Conservation (phyloP, 2,113 vertebrate species). For the Empidonax traillii region DNA sequence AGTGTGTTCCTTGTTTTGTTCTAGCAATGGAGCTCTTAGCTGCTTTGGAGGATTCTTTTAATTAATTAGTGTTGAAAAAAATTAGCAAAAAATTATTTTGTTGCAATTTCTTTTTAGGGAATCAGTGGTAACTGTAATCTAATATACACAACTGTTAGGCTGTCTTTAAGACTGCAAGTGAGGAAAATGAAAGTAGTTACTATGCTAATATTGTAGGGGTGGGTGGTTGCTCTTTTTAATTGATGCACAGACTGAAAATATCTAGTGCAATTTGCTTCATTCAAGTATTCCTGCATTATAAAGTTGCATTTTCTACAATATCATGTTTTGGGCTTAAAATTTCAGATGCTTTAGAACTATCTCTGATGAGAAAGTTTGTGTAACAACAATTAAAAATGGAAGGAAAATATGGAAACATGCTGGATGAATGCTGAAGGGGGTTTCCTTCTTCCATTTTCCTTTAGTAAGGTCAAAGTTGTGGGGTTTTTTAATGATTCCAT, state of each 20-base stretch:
- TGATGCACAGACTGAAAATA: not conserved
- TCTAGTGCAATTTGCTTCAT: not conserved
- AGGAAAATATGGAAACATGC: not conserved
- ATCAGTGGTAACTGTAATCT: not conserved
- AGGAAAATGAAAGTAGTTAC: not conserved
- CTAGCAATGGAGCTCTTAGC: not conserved
- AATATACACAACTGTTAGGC: not conserved
- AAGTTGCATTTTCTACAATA: not conserved
- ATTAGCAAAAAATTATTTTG: not conserved
- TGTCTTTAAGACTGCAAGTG: not conserved
- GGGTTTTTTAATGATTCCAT: not conserved
- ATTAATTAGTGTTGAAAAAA: not conserved
- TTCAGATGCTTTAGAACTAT: not conserved
- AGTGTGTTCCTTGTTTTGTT: not conserved
- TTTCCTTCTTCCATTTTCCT: not conserved
- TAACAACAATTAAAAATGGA: not conserved
- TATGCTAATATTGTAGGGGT: not conserved
- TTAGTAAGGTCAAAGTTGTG: not conserved
- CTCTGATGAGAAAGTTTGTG: not conserved
- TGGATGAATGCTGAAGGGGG: not conserved
- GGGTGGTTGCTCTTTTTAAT: not conserved
- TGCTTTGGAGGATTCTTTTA: not conserved
- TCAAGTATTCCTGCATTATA: not conserved
- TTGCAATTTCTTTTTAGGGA: not conserved
- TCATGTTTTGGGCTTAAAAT: not conserved